Conservation (phyloP, 1,140 invertebrate species). For the Coelopa frigida region DNA sequence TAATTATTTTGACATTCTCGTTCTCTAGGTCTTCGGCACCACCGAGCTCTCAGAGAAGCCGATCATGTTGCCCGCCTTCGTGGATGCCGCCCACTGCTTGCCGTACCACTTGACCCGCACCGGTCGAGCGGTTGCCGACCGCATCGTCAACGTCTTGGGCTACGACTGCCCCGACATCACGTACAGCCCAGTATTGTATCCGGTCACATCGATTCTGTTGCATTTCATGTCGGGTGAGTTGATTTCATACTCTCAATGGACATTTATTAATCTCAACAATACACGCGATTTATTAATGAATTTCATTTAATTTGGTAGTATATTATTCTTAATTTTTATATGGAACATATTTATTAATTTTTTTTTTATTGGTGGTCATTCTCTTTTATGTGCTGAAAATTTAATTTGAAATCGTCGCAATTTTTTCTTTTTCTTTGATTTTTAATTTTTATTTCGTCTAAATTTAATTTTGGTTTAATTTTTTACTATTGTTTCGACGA, state of each 20-base stretch:
- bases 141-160: constrained; percentile 79
- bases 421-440: neutral
- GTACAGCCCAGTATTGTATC: constrained; percentile 84
- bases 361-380: constrained; percentile 1
- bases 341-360: neutral
- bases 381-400: constrained; percentile 4
- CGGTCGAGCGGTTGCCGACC: constrained; percentile 73
- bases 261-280: neutral
- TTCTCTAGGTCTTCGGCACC: constrained; percentile 67
- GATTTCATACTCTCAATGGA: neutral
- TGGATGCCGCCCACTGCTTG: constrained; percentile 76
- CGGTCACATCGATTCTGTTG: constrained; percentile 79
- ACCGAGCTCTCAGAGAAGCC: constrained; percentile 79
- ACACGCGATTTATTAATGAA: neutral
- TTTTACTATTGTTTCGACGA: neutral
- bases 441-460: neutral
- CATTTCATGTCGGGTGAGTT: constrained; percentile 86
- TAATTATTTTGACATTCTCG: neutral
- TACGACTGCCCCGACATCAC: constrained; percentile 92
- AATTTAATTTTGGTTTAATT: neutral
- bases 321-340: constrained; percentile 1
- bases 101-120: constrained; percentile 76
- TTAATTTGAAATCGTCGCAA: constrained; percentile 2
- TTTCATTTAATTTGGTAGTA: neutral
- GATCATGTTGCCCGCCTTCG: constrained; percentile 81